Evolutionary conservation across 2,888 invertebrate genomes (phyloP), one percentile per base, ranked within the genome.

Genomic region (Caenorhabditis sulstoni): DNA sequence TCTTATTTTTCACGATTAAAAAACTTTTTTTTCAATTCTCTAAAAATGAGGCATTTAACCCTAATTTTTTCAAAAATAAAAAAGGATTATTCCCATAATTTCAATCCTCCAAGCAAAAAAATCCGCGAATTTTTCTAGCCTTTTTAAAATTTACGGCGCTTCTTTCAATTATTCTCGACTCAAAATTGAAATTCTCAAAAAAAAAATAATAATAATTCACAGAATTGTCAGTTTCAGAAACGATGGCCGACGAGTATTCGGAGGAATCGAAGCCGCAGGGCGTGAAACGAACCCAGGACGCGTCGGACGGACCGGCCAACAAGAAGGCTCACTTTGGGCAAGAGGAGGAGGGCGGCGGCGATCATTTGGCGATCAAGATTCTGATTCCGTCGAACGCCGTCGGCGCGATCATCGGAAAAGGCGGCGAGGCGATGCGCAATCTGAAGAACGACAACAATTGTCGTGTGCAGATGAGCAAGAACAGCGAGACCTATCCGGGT

Each of bases 401-500:
- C 71, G 98, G 98, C 85, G 97, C 97, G 12, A 76, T 79, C 91
- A 99, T 98, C 92, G 98, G 98, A 90, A 99, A 98, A 92, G 97
- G 97, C 53, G 98, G 98, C 86, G 98, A 99, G 92, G 96, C 97
- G 75, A 98, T 98, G 92, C 96, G 97, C 89, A 95, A 96, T 91
- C 93, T 99, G 90, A 97, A 99, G 92, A 96, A 96, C 92, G 97
- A 98, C 91, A 95, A 96, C 65, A 96, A 96, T 88, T 97, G 97
- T 88, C 94, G 96, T 90, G 96, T 99, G 88, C 98, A 98, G 93
- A 98, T 98, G 97, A 98, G 97, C 90, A 98, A 97, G 92, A 95
- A 96, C 66, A 96, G 96, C 91, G 98, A 98, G 91, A 97, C 96
- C 92, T 98, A 97, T 93, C 98, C 97, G 92, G 97, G 97, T 97